Percentiles rank a stretch among this genome's conserved stretches.
phyloP scores from a whole-genome alignment of 2,888 invertebrate species.

The Pachydiplax longipennis region DNA sequence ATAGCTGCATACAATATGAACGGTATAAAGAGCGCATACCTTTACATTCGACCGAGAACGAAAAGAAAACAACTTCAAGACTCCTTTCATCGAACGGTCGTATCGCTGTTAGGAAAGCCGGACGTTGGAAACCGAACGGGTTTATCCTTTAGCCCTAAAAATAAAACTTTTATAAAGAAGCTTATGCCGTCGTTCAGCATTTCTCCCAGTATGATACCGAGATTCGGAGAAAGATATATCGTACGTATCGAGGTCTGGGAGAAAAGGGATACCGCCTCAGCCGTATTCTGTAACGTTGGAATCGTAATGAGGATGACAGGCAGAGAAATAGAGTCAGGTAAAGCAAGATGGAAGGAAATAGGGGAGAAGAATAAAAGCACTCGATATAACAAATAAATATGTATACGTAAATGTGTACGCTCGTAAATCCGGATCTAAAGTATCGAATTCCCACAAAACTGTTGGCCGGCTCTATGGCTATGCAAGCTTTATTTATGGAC shows the following conservation, averaged over 20 bases:
- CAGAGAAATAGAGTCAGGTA: not conserved
- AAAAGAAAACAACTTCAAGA: not conserved
- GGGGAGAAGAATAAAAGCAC: not conserved
- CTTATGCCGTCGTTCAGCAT: not conserved
- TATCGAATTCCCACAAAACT: too few species aligned
- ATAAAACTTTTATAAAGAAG: constrained; percentile 21
- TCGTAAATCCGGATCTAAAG: not conserved
- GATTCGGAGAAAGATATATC: not conserved
- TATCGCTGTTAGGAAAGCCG: not conserved
- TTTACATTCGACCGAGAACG: not conserved
- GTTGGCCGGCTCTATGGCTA: too few species aligned
- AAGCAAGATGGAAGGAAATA: not conserved
- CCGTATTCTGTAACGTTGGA: not conserved
- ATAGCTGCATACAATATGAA: not conserved
- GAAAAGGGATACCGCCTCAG: not conserved
- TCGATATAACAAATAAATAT: not conserved
- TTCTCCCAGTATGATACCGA: not conserved
- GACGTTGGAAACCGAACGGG: constrained; percentile 1
- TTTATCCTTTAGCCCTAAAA: constrained; percentile 22
- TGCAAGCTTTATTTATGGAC: too few species aligned
- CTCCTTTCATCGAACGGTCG: not conserved
- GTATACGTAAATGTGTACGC: not conserved
- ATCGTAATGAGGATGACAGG: not conserved
- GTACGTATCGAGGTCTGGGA: not conserved
- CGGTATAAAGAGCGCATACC: not conserved